Evolutionary conservation across 2,113 vertebrate species (phyloP).

Genomic region (Melanotaenia duboulayi): DNA sequence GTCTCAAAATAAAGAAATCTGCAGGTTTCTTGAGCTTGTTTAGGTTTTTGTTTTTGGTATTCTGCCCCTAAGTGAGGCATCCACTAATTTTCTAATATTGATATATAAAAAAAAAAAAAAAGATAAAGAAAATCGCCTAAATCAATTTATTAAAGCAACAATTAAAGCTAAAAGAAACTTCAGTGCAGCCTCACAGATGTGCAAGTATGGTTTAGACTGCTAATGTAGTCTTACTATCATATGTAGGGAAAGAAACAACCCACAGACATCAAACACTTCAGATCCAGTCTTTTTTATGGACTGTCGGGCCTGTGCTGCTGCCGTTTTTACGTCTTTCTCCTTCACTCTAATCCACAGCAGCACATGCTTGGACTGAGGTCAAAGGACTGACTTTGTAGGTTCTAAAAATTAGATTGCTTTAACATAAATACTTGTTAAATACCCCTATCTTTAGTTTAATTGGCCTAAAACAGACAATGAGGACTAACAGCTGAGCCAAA

Average conservation of each 20-base stretch:
- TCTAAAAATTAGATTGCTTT: slow-evolving; percentile 31
- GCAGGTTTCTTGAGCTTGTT: neutral
- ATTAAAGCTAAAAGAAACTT: neutral
- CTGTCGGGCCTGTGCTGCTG: neutral
- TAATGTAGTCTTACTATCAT: neutral
- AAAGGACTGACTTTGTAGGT: slow-evolving; percentile 26
- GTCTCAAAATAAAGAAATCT: neutral
- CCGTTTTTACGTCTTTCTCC: slow-evolving; percentile 7
- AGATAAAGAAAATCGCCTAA: no score
- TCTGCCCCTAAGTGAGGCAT: neutral
- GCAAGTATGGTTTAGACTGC: neutral
- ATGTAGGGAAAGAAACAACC: neutral
- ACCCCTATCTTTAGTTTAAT: slow-evolving; percentile 4
- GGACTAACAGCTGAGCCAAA: slow-evolving; percentile 15
- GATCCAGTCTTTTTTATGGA: neutral
- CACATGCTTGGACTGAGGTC: slow-evolving; percentile 18
- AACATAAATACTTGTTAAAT: slow-evolving; percentile 35
- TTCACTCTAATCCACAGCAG: slow-evolving; percentile 16
- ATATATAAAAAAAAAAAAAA: no score
- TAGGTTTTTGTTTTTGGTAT: neutral
- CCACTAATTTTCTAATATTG: neutral
- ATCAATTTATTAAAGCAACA: neutral
- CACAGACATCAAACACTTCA: slow-evolving; percentile 8
- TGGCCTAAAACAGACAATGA: slow-evolving; percentile 10
- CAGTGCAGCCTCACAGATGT: neutral